Conservation (phyloP, 2,888 invertebrate genomes). For the Tubulanus polymorphus region DNA sequence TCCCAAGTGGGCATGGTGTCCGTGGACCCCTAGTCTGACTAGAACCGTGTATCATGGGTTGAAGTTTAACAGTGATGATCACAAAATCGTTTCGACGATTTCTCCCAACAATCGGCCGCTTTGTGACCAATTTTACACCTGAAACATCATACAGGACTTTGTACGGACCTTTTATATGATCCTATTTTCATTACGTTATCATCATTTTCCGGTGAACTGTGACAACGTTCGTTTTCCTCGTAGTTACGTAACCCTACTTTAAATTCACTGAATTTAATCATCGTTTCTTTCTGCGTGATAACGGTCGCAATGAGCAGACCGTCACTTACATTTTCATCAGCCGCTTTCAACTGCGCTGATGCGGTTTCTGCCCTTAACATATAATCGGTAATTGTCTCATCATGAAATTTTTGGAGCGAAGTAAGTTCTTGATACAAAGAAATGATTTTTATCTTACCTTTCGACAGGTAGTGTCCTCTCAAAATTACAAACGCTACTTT, state of each 20-base stretch:
- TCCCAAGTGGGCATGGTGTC: too few relatives aligned
- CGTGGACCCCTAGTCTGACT: too few relatives aligned
- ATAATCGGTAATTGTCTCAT: background rate
- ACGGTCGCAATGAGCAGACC: background rate
- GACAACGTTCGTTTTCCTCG: too few relatives aligned
- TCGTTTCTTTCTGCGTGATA: background rate
- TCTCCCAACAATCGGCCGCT: background rate
- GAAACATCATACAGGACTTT: background rate
- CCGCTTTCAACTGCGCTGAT: too few relatives aligned
- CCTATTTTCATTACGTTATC: too few relatives aligned
- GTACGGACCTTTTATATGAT: background rate
- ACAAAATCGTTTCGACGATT: background rate
- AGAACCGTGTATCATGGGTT: background rate
- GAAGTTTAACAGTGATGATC: background rate
- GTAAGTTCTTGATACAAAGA: background rate
- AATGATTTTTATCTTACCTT: background rate
- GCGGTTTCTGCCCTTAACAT: too few relatives aligned
- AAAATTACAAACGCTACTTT: too few relatives aligned
- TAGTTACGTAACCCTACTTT: background rate
- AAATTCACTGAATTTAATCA: background rate
- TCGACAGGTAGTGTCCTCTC: background rate
- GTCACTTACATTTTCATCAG: too few relatives aligned
- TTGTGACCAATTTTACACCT: background rate
- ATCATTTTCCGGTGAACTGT: too few relatives aligned
- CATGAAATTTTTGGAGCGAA: background rate